Base-by-base conservation (phyloP, 2,888 invertebrate genomes). In the Apoda limacodes region DNA sequence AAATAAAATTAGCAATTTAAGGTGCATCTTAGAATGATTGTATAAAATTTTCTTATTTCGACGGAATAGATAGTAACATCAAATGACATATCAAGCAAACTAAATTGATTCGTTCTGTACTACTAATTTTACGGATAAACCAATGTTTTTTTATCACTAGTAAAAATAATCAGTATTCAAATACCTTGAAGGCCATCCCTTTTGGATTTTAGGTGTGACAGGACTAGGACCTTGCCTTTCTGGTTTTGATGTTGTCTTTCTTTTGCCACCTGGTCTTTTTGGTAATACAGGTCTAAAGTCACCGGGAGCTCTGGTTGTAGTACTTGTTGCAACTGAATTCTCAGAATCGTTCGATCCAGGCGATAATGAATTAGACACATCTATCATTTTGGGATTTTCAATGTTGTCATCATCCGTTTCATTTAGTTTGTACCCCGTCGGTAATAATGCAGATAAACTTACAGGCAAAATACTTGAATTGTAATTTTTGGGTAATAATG, bases 151-250 rank as follows among this genome's bases (percentile, higher is more conserved):
- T 23, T 10, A 20, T 29, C 4, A 17, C n/a, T n/a, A n/a, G n/a
- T n/a, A n/a, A n/a, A n/a, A n/a, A n/a, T n/a, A n/a, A n/a, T 19
- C 26, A 20, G 9, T 13, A 28, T n/a, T 22, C 25, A 37, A 22
- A 54, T 74, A 90, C 86, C 93, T 88, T 12, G 84, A 85, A 1
- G 93, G 93, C 85, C 93, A 93, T 44, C 93, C 93, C 63, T 90
- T 92, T 40, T 89, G 88, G 46, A 93, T 93, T 29, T 87, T 84
- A 4, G 90, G 90, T 1, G 78, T 65, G 0, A 62, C 57, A 21
- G 56, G 66, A 33, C 60, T 67, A 22, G 84, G 83, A 2, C 82
- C 83, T 14, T 72, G 71, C 2, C 44, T 60, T 14, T 59, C 43
- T 9, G 84, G 65, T 49, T 80, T 83, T 1, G 86, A 78, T 4